phyloP scores from a whole-genome alignment of 2,113 vertebrate genomes.

The Hippoglossus stenolepis region DNA sequence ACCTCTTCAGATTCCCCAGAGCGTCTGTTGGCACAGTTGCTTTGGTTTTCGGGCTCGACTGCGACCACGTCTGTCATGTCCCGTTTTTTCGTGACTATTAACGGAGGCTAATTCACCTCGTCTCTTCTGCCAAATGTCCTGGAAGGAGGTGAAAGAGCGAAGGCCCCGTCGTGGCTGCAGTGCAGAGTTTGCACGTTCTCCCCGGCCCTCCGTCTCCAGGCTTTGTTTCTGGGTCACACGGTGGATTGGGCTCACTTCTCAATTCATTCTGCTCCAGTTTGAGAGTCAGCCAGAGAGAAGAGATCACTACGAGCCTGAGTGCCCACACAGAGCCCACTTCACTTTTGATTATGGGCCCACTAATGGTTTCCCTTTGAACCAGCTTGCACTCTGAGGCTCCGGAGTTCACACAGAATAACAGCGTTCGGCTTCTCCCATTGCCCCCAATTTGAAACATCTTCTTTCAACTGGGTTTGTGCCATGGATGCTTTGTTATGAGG shows the following conservation, averaged over 20 bases:
- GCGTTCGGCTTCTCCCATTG: conserved; percentile 6
- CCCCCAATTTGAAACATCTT: background rate
- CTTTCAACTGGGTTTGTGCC: background rate
- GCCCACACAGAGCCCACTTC: conserved; percentile 57
- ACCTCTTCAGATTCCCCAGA: conserved; percentile 43
- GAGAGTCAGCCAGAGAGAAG: conserved; percentile 57
- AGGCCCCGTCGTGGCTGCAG: conserved; percentile 12
- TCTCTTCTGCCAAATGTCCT: conserved; percentile 11
- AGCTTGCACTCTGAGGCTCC: conserved; percentile 6
- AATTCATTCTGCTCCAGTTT: conserved; percentile 54
- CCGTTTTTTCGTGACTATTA: conserved; percentile 18
- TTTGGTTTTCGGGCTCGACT: conserved; percentile 6
- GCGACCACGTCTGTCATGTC: conserved; percentile 24
- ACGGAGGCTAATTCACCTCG: conserved; percentile 3
- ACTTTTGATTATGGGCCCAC: conserved; percentile 68
- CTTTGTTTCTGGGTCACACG: conserved; percentile 70
- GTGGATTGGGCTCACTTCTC: conserved; percentile 35
- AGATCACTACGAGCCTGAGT: conserved; percentile 37
- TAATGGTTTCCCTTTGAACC: conserved; percentile 56
- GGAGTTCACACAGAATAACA: background rate
- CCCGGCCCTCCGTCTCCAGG: conserved; percentile 11
- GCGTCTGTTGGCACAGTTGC: conserved; percentile 23
- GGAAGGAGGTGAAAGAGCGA: conserved; percentile 8
- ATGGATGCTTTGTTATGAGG: background rate
- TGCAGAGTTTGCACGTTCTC: conserved; percentile 10